Percentiles rank a stretch among this genome's conserved stretches.
These are phyloP conservation scores for Atrina japonica DNA, from an alignment of 2,888 invertebrate genomes.

Conservation along the genomic window DNA sequence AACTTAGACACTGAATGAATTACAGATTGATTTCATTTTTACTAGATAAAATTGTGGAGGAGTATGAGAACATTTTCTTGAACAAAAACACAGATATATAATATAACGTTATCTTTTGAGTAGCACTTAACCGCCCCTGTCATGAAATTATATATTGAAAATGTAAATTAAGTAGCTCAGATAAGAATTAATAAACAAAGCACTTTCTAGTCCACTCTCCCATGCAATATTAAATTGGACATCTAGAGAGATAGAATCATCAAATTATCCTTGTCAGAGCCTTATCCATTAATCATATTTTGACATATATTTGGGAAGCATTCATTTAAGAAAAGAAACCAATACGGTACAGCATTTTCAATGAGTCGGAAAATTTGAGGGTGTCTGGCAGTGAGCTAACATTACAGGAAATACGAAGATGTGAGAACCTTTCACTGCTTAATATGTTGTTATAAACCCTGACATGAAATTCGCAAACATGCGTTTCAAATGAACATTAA, in stretches of 20 bases:
- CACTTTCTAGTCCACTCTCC: constrained; percentile 11
- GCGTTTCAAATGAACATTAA: constrained; percentile 10
- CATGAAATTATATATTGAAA: too few relatives aligned
- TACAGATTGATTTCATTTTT: too few relatives aligned
- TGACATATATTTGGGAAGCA: constrained; percentile 30
- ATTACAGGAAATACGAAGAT: background rate
- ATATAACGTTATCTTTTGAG: too few relatives aligned
- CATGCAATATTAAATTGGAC: constrained; percentile 31
- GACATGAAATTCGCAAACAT: constrained; percentile 7
- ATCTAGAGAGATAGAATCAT: constrained; percentile 22
- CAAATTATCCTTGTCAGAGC: constrained; percentile 23
- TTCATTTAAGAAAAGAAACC: constrained; percentile 11
- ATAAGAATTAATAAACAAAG: constrained; percentile 17
- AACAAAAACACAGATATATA: too few relatives aligned
- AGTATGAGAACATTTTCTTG: too few relatives aligned
- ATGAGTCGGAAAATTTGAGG: constrained; percentile 25
- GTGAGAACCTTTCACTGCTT: constrained; percentile 15
- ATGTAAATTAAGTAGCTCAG: background rate
- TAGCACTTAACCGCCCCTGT: too few relatives aligned
- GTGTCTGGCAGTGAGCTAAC: constrained; percentile 16
- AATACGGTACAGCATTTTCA: constrained; percentile 18
- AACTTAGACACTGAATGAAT: too few relatives aligned
- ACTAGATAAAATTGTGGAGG: too few relatives aligned
- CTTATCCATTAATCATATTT: constrained; percentile 31
- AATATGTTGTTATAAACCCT: constrained; percentile 19